Evolutionary conservation across 2,888 invertebrate genomes (phyloP).

Genomic region (Conomelus anceps): DNA sequence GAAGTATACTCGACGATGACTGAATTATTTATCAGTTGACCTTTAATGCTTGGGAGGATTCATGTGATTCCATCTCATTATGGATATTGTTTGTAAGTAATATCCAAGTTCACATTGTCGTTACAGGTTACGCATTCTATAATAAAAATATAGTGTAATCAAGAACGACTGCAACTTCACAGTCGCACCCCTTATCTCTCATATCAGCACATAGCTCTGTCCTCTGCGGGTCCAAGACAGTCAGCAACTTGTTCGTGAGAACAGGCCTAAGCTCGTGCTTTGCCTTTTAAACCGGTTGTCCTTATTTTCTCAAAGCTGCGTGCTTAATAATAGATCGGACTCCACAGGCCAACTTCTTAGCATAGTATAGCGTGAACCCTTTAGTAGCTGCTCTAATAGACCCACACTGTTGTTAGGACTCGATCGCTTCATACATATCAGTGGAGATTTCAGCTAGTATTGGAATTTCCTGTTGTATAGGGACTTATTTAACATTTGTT

Average conservation of each 20-base stretch:
- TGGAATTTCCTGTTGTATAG: not conserved
- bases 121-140: not conserved
- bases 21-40: not conserved
- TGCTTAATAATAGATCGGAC: not conserved
- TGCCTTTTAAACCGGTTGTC: not conserved
- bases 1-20: not conserved
- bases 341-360: not conserved
- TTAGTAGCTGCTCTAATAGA: not conserved
- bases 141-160: not conserved
- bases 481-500: not conserved
- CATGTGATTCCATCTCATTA: not conserved
- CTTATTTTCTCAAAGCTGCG: not conserved
- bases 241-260: not conserved
- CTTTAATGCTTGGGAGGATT: not conserved
- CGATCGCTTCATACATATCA: not conserved
- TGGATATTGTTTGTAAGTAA: not conserved
- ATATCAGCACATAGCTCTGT: not conserved
- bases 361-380: not conserved
- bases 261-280: not conserved
- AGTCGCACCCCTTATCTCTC: not conserved
- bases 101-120: not conserved
- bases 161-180: not conserved
- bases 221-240: not conserved
- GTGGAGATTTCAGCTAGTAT: not conserved
- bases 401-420: not conserved